A percentile compares a stretch with the other conserved stretches of the same genome.
phyloP scores from a whole-genome alignment of 2,113 vertebrate species.

The Riparia riparia region DNA sequence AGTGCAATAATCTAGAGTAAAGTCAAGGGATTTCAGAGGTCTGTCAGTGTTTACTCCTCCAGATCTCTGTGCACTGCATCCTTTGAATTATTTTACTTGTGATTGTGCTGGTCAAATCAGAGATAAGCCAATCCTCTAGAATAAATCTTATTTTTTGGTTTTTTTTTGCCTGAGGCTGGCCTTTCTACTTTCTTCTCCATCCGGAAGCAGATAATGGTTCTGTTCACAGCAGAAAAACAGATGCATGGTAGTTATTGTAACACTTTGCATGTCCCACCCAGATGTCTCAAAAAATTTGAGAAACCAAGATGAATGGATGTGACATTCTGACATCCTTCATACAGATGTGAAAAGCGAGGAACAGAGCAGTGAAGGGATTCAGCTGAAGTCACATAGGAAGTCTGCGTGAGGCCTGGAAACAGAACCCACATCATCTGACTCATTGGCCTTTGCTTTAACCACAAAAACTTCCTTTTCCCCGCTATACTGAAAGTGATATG shows the following conservation, averaged over 20 bases:
- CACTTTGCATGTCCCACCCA: constrained; percentile 65
- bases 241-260: constrained; percentile 44
- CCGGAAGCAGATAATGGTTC: constrained; percentile 20
- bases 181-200: background rate
- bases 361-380: constrained; percentile 29
- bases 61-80: background rate
- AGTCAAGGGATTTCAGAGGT: constrained; percentile 54
- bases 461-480: constrained; percentile 68
- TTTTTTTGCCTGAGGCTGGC: background rate
- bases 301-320: constrained; percentile 59
- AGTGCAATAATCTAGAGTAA: constrained; percentile 59
- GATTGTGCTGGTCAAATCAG: background rate
- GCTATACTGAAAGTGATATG: constrained; percentile 48
- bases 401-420: constrained; percentile 61
- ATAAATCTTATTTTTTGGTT: background rate
- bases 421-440: constrained; percentile 67
- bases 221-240: constrained; percentile 61
- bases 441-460: constrained; percentile 65
- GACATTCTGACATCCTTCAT: constrained; percentile 54
- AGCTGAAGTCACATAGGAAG: constrained; percentile 16
- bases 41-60: constrained; percentile 34
- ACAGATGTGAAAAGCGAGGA: constrained; percentile 60
- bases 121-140: background rate
- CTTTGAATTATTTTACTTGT: constrained; percentile 42
- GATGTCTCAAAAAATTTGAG: constrained; percentile 53